These are phyloP conservation scores for Chromoteleia sp. DNA, from an alignment of 2,888 invertebrate genomes.

Conservation along the genomic window DNA sequence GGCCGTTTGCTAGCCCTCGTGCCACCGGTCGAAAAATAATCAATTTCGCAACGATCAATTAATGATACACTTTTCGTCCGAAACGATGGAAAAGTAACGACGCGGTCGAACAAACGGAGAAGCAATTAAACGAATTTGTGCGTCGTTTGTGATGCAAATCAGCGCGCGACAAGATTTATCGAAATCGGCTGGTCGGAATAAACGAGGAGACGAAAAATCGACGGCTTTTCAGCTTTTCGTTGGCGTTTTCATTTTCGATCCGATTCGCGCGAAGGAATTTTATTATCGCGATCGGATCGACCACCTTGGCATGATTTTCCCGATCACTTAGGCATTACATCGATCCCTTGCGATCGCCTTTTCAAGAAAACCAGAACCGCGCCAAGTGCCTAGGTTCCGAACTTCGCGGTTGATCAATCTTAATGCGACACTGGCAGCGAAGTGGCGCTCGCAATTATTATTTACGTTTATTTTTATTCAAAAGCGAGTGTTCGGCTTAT, in stretches of 20 bases:
- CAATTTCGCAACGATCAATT: constrained; percentile 3
- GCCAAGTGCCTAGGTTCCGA: constrained; percentile 67
- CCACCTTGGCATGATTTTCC: constrained; percentile 81
- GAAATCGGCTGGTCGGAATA: too few species aligned
- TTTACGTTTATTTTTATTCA: too few species aligned
- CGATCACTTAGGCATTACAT: constrained; percentile 70
- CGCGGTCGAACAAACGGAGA: not conserved
- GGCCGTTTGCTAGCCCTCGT: not conserved
- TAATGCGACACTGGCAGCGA: constrained; percentile 43
- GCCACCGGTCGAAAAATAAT: not conserved
- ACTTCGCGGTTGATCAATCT: constrained; percentile 69
- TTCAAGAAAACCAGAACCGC: constrained; percentile 77
- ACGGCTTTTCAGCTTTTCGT: too few species aligned
- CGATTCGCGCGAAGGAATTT: constrained; percentile 42
- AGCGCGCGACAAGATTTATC: too few species aligned
- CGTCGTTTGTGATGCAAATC: constrained; percentile 6
- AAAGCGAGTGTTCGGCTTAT: too few species aligned
- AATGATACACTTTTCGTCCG: constrained; percentile 8
- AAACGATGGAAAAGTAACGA: not conserved
- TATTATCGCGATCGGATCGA: constrained; percentile 64
- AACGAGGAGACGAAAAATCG: too few species aligned
- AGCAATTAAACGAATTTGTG: not conserved
- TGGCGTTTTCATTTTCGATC: not conserved
- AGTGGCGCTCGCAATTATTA: constrained; percentile 9
- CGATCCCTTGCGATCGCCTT: constrained; percentile 76